Evolutionary conservation across 2,888 invertebrate species (phyloP).

Genomic region (Periphyllus acericola): DNA sequence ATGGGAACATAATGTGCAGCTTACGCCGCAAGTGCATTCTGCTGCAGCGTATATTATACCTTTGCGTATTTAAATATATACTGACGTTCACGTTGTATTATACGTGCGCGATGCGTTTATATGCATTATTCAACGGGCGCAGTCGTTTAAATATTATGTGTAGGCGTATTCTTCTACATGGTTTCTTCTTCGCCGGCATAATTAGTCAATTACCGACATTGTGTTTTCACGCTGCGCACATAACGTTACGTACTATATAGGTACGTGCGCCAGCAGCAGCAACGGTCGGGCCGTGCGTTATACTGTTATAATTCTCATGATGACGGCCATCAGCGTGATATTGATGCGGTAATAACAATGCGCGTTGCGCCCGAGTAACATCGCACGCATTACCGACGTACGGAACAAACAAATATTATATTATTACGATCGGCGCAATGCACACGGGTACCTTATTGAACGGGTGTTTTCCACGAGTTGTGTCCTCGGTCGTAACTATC

Average conservation of each 20-base stretch:
- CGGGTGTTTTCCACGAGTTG: too few species aligned
- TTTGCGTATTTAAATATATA: not conserved
- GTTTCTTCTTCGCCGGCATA: slow-evolving; percentile 25
- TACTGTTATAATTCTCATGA: not conserved
- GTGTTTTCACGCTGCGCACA: slow-evolving; percentile 20
- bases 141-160: slow-evolving; percentile 6
- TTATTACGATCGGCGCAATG: not conserved
- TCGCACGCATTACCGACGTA: not conserved
- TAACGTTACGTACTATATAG: not conserved
- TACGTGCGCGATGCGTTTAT: not conserved
- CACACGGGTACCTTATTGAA: too few species aligned
- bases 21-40: not conserved
- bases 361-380: not conserved
- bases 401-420: not conserved
- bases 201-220: slow-evolving; percentile 50
- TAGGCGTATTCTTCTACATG: slow-evolving; percentile 31
- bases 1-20: not conserved
- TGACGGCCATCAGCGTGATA: not conserved
- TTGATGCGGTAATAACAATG: not conserved
- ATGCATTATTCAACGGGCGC: slow-evolving; percentile 17
- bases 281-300: not conserved
- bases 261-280: not conserved
- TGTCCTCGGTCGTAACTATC: too few species aligned
- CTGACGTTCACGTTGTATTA: not conserved
- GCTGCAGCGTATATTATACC: not conserved